Conservation (phyloP, 2,888 invertebrate species). For the Gymnocheta viridis region DNA sequence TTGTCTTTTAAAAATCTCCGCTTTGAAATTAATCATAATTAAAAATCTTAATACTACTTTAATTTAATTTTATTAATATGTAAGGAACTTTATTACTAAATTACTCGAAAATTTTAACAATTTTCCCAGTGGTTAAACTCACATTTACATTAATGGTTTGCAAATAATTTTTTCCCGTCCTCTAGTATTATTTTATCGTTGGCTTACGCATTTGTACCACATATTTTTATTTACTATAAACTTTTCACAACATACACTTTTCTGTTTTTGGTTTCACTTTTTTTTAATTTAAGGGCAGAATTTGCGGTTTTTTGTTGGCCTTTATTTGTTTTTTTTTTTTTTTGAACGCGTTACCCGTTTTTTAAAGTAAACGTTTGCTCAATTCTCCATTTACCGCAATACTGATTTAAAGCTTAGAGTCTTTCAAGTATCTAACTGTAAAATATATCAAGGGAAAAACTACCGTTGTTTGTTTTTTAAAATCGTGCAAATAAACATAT, state of each 20-base stretch:
- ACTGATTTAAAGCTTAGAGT: slow-evolving; percentile 58
- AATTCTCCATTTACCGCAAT: slow-evolving; percentile 63
- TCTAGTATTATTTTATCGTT: slow-evolving; percentile 12
- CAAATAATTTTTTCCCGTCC: slow-evolving; percentile 8
- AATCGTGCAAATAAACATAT: neutral
- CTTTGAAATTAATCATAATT: neutral
- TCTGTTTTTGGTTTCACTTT: slow-evolving; percentile 32
- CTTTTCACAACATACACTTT: slow-evolving; percentile 11
- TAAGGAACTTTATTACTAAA: too few relatives aligned
- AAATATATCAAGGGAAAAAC: slow-evolving; percentile 20
- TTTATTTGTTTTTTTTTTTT: neutral
- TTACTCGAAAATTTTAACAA: neutral
- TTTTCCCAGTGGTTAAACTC: slow-evolving; percentile 3
- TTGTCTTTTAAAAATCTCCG: neutral
- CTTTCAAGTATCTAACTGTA: slow-evolving; percentile 14
- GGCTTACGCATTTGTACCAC: slow-evolving; percentile 28
- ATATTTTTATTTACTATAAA: slow-evolving; percentile 11
- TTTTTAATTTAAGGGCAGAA: slow-evolving; percentile 12
- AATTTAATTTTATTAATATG: neutral
- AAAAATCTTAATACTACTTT: slow-evolving; percentile 19
- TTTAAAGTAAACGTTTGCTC: slow-evolving; percentile 37
- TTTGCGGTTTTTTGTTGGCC: slow-evolving; percentile 31
- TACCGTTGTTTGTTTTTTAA: slow-evolving; percentile 44
- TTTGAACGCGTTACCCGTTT: slow-evolving; percentile 26
- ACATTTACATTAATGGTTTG: slow-evolving; percentile 16